phyloP scores from a whole-genome alignment of 1,140 invertebrate genomes.

The Pinna nobilis region DNA sequence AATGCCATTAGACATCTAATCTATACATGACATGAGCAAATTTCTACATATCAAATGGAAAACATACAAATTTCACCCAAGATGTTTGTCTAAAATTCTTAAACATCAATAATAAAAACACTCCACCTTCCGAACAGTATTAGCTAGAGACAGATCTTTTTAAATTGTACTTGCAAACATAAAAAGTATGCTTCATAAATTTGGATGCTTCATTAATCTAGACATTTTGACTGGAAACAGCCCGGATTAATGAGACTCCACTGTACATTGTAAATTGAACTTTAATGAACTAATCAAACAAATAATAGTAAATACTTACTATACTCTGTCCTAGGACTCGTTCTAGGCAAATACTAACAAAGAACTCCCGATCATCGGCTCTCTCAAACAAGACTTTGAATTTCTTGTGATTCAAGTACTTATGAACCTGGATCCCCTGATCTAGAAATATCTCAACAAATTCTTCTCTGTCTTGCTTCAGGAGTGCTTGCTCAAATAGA shows the following conservation, averaged over 20 bases:
- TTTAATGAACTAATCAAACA: background rate
- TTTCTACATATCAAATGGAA: too few species aligned
- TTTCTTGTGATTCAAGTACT: constrained; percentile 70
- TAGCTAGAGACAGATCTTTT: too few species aligned
- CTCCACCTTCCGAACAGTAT: too few species aligned
- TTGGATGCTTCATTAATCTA: background rate
- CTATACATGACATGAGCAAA: too few species aligned
- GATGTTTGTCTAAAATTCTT: too few species aligned
- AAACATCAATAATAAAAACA: too few species aligned
- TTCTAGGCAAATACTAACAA: constrained; percentile 72
- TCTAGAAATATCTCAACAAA: constrained; percentile 76
- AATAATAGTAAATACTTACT: constrained; percentile 37
- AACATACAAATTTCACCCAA: too few species aligned
- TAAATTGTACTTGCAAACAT: too few species aligned
- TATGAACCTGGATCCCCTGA: constrained; percentile 73
- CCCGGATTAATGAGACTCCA: too few species aligned
- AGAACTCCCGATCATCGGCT: constrained; percentile 74
- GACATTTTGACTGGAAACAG: too few species aligned
- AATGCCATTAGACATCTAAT: too few species aligned
- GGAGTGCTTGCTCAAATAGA: constrained; percentile 74
- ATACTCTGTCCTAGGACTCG: constrained; percentile 69
- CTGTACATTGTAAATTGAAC: background rate
- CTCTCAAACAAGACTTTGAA: constrained; percentile 71
- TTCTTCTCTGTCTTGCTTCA: constrained; percentile 72
- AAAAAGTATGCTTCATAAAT: too few species aligned